Base-by-base conservation (phyloP, 1,140 invertebrate genomes). In the Alviniconcha marisindica region DNA sequence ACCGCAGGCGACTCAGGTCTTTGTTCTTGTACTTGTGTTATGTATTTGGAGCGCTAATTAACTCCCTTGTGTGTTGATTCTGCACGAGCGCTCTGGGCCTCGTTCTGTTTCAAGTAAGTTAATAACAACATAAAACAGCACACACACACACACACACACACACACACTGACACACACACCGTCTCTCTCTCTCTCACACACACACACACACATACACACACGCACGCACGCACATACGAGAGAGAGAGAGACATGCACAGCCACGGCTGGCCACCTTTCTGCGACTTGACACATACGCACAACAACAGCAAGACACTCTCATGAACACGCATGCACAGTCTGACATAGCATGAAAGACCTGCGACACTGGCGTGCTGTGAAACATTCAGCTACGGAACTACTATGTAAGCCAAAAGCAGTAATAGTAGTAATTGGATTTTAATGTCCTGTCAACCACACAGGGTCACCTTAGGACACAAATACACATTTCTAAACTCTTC, bases 61-160 rank as follows among this genome's bases (percentile, higher is more conserved):
- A 71, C 28, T 14, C 33, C 33, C 36, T 51, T 31, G 14, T 31
- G 14, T 28, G 14, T n/a, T 12, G 36, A n/a, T n/a, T n/a, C n/a
- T n/a, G n/a, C n/a, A n/a, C n/a, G n/a, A n/a, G n/a, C n/a, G n/a
- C n/a, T n/a, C n/a, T n/a, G n/a, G n/a, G n/a, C n/a, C n/a, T n/a
- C n/a, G n/a, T n/a, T n/a, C n/a, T n/a, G n/a, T n/a, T n/a, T n/a
- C n/a, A n/a, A n/a, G n/a, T n/a, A n/a, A n/a, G n/a, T n/a, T n/a
- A n/a, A n/a, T n/a, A n/a, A n/a, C n/a, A n/a, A n/a, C n/a, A n/a
- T n/a, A n/a, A n/a, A n/a, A 31, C 21, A 12, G 36, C 42, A 76
- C 73, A 76, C 73, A 76, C 42, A 2, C 42, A 36, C 33, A 71
- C 66, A 71, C 66, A 71, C 66, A 36, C n/a, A 71, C 66, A 71